Evolutionary conservation across 92 coral and sea anemone species (phyloP), one percentile per base, ranked within the genome.

Genomic region (Palythoa caribaeorum): DNA sequence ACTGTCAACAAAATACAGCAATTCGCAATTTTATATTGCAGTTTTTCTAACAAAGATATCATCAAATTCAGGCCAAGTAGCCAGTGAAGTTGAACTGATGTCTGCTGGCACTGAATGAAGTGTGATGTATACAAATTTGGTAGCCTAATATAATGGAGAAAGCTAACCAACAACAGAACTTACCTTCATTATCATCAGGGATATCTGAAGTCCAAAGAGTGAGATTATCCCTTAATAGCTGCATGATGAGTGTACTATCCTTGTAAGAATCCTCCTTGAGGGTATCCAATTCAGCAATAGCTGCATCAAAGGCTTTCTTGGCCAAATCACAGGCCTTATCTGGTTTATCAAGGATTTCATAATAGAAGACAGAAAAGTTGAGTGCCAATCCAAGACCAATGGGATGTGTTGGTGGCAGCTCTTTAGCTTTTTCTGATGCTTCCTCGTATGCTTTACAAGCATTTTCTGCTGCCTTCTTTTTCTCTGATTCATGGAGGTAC

Each of bases 171-270:
- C 2, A 12, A 38, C 21, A 38, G 52, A 73, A 28, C 80, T 72
- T 44, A 86, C 83, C 72, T 54, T 28, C 63, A 6, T 28, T 14
- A 19, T 89, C 93, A 35, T 75, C 84, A 21, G 90, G 90, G 66
- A 83, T 74, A 79, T 94, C 97, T 36, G 94, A 88, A 14, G 97
- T 94, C 97, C 97, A 94, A 15, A 94, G 84, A 19, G 97, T 94
- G 80, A 94, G 91, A 84, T 94, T 94, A 63, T 94, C 97, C 72
- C 95, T 94, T 39, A 94, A 86, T 17, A 94, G 90, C 87, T 94
- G 97, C 97, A 94, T 92, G 79, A 94, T 94, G 55, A 94, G 91
- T 17, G 97, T 94, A 88, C 97, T 94, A 76, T 94, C 97, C 72
- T 94, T 94, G 88, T 90, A 92, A 1, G 85, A 84, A 15, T 90